Conservation (phyloP, 2,113 vertebrate species). For the Typhlomys cinereus region DNA sequence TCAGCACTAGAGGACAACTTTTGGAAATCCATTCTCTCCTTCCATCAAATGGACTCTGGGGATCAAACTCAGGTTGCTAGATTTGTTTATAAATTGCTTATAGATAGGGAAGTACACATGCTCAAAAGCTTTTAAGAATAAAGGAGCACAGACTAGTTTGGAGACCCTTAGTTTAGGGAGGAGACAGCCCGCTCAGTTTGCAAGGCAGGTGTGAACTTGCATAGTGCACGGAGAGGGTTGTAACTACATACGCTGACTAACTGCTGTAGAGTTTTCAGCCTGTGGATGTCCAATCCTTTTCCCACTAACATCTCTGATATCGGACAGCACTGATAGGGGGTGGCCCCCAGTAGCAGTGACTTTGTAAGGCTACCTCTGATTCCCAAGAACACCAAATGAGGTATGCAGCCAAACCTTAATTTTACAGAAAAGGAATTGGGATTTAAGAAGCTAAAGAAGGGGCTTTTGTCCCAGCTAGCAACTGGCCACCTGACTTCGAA, state of each 20-base stretch:
- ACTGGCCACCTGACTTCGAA: background rate
- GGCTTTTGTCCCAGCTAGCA: background rate
- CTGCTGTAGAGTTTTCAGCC: background rate
- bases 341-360: background rate
- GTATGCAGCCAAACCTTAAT: fast-evolving
- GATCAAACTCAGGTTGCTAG: too few relatives aligned
- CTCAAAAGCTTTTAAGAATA: background rate
- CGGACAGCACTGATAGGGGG: fast-evolving
- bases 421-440: background rate
- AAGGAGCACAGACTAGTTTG: background rate
- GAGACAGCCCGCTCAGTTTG: fast-evolving
- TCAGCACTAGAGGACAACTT: too few relatives aligned
- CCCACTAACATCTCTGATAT: background rate
- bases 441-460: background rate
- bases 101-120: fast-evolving
- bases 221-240: background rate
- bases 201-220: fast-evolving
- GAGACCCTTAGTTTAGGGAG: background rate
- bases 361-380: background rate
- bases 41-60: too few relatives aligned
- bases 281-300: background rate
- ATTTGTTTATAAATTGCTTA: too few relatives aligned
- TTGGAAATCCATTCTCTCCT: too few relatives aligned
- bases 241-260: background rate
- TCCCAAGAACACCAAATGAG: background rate